A percentile compares a stretch with the other conserved stretches of the same genome.
Conservation (phyloP, 2,888 invertebrate species). For the Chrysolina haemoptera region DNA sequence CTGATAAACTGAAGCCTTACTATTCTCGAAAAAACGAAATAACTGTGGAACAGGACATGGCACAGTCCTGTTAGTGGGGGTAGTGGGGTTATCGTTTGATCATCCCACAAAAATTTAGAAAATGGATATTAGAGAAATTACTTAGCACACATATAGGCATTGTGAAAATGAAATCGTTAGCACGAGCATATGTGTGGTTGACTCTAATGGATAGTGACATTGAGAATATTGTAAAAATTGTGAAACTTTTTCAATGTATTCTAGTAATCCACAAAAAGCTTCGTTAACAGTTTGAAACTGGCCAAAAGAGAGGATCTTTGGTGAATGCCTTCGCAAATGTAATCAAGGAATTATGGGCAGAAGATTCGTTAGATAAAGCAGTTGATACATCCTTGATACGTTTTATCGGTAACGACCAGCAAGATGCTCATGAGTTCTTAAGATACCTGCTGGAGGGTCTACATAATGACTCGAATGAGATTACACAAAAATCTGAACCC, state of each 20-base stretch:
- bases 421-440: no score
- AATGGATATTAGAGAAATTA: not conserved
- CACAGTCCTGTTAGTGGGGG: no score
- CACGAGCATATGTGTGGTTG: conserved; percentile 59
- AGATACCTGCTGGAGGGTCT: no score
- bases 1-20: conserved; percentile 11
- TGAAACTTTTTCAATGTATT: not conserved
- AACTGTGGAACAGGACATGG: conserved; percentile 22
- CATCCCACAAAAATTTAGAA: conserved; percentile 17
- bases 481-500: no score
- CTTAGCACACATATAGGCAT: not conserved
- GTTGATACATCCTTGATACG: no score
- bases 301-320: conserved; percentile 27
- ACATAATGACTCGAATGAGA: no score
- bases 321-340: no score
- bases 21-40: conserved; percentile 30
- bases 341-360: no score
- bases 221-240: not conserved
- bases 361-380: no score
- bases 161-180: not conserved
- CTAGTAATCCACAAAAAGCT: not conserved
- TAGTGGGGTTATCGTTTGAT: conserved; percentile 18
- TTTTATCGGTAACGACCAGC: no score
- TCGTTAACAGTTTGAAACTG: conserved; percentile 27
- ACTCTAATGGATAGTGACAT: not conserved